Percentiles rank a stretch among this genome's conserved stretches.
Evolutionary conservation across 37 sponge, comb jelly and placozoan genomes (phyloP).

Genomic region (Ianthella basta): DNA sequence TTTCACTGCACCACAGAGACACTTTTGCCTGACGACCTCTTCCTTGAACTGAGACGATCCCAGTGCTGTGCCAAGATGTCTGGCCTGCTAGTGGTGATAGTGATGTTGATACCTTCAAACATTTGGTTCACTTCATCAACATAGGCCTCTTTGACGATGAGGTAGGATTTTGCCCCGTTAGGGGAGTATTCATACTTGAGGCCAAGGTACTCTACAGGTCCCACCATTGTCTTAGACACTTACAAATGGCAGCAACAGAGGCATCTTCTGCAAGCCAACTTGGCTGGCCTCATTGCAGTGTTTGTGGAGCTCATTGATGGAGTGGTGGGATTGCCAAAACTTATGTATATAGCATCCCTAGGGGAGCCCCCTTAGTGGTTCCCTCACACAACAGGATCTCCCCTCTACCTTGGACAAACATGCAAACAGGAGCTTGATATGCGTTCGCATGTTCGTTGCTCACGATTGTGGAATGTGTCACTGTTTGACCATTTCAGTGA

Average conservation of each 20-base stretch:
- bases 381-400: constrained; percentile 11
- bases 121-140: not conserved
- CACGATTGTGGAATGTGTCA: no score
- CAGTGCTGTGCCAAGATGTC: no score
- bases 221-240: constrained; percentile 22
- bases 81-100: not conserved
- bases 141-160: not conserved
- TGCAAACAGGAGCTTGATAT: no score
- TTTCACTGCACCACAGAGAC: no score
- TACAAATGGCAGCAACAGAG: no score
- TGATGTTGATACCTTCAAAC: constrained; percentile 10
- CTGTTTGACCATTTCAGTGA: no score
- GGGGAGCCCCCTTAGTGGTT: constrained; percentile 19
- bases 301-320: not conserved
- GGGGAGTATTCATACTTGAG: constrained; percentile 18
- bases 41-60: no score
- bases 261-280: constrained; percentile 27
- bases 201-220: not conserved
- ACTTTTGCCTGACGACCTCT: not conserved
- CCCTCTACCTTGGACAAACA: constrained; percentile 26
- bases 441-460: no score
- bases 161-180: not conserved
- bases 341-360: constrained; percentile 4
- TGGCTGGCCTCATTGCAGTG: not conserved
- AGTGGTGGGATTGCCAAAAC: not conserved